Conservation (phyloP, 1,140 invertebrate genomes). For the Limonius californicus region DNA sequence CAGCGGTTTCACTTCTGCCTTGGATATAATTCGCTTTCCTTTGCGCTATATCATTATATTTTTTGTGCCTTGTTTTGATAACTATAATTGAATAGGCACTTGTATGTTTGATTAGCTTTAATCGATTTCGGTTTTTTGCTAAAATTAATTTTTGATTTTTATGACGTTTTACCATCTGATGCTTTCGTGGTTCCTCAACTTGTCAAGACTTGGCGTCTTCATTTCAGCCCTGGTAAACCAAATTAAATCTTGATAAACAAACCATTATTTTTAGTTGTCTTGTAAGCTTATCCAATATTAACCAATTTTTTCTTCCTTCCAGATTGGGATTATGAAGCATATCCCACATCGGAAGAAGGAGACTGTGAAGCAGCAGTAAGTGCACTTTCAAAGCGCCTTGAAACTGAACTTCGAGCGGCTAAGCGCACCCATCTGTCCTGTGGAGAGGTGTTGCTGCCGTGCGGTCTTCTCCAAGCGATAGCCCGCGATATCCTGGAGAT, state of each 20-base stretch:
- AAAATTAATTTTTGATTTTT: too few species aligned
- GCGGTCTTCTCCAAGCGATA: slow-evolving; percentile 69
- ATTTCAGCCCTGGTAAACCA: too few species aligned
- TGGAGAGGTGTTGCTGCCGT: slow-evolving; percentile 76
- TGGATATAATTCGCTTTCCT: background rate
- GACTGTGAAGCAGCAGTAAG: slow-evolving; percentile 42
- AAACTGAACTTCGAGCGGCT: slow-evolving; percentile 70
- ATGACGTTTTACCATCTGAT: too few species aligned
- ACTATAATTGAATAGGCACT: background rate
- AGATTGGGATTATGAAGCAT: slow-evolving; percentile 25
- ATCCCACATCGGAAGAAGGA: slow-evolving; percentile 26
- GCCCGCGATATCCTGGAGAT: slow-evolving; percentile 71
- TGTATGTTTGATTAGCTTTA: too few species aligned
- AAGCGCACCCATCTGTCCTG: slow-evolving; percentile 73
- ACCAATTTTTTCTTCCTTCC: background rate
- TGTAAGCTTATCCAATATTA: background rate
- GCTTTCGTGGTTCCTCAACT: too few species aligned
- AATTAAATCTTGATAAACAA: too few species aligned
- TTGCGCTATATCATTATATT: background rate
- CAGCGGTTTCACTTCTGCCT: slow-evolving; percentile 4
- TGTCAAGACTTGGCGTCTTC: too few species aligned
- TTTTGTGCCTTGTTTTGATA: background rate
- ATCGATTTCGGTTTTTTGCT: too few species aligned
- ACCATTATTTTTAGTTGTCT: too few species aligned
- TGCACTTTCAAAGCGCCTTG: slow-evolving; percentile 65